Conservation (phyloP, 2,797 vertebrate genomes). For the Sebastes iracundus region DNA sequence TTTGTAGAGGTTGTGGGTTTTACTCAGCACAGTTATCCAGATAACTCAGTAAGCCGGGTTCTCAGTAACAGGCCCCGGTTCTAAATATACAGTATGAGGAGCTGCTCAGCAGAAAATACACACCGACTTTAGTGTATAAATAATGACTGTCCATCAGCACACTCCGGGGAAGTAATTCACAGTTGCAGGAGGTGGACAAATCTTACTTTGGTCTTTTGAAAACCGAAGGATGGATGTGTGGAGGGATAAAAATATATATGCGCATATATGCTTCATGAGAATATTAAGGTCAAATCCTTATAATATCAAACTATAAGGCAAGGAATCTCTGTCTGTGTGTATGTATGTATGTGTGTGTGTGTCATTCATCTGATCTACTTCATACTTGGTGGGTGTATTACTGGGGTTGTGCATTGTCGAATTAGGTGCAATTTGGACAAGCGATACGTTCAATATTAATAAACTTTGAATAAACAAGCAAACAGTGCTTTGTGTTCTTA, state of each 20-base stretch:
- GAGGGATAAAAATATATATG: background rate
- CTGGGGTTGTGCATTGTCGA: too few species aligned
- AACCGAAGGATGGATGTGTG: background rate
- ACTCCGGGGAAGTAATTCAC: background rate
- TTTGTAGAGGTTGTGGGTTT: background rate
- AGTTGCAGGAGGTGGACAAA: background rate
- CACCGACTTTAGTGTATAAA: background rate
- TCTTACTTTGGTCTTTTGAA: background rate
- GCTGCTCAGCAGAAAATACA: background rate
- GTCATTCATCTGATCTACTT: too few species aligned
- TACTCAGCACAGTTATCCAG: too few species aligned
- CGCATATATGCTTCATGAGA: background rate
- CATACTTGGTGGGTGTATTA: too few species aligned
- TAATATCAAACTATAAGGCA: background rate
- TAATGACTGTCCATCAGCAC: slow-evolving; percentile 6
- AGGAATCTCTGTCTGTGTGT: too few species aligned
- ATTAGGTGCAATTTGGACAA: too few species aligned
- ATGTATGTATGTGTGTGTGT: too few species aligned
- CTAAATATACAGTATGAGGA: background rate
- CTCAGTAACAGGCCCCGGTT: background rate
- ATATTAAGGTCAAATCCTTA: background rate
- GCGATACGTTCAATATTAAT: too few species aligned
- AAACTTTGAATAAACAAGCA: too few species aligned
- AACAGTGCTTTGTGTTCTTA: too few species aligned
- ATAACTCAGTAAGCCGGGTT: background rate